Evolutionary conservation across 64 coral and sea anemone species (phyloP).

Genomic region (Exaiptasia diaphana): DNA sequence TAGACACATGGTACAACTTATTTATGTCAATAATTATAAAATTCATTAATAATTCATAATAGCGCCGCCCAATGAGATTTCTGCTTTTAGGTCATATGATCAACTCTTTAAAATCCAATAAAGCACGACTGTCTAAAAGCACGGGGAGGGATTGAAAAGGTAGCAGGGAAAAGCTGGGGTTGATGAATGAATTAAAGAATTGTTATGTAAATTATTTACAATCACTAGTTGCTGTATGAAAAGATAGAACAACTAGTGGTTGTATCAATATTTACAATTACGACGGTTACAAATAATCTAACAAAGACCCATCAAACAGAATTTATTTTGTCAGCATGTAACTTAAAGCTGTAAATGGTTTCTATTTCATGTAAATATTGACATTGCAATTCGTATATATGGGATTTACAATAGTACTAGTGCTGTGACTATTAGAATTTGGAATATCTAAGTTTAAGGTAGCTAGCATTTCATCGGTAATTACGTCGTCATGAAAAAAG

Average conservation of each 20-base stretch:
- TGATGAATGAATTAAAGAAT: conserved; percentile 7
- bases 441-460: background rate
- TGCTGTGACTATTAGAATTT: background rate
- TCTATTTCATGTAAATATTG: background rate
- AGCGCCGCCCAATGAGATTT: background rate
- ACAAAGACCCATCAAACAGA: background rate
- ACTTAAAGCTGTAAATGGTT: background rate
- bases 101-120: conserved; percentile 18
- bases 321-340: background rate
- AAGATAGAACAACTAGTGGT: background rate
- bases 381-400: background rate
- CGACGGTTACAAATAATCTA: background rate
- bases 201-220: background rate
- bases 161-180: background rate
- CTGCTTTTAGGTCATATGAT: background rate
- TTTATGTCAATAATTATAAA: conserved; percentile 24
- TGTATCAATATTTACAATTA: background rate
- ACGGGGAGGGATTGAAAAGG: background rate
- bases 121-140: conserved; percentile 10
- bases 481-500: background rate
- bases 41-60: conserved; percentile 30
- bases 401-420: background rate
- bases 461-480: background rate
- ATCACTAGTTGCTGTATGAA: background rate
- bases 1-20: background rate